These are phyloP conservation scores for Chelonoidis abingdonii DNA, from an alignment of 2,113 vertebrate species.

Conservation along the genomic window DNA sequence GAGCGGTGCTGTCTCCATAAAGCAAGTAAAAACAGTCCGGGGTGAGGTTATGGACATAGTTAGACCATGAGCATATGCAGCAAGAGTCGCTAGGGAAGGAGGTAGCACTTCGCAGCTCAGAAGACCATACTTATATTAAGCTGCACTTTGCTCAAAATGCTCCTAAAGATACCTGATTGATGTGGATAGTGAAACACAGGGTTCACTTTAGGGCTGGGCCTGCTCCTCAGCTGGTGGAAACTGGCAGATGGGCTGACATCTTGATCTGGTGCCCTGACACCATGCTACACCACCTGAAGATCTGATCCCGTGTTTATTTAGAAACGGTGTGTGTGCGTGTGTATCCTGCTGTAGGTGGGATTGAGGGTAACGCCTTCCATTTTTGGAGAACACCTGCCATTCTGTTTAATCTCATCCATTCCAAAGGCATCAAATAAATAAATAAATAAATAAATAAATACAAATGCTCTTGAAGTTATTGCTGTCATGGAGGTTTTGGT, in stretches of 20 bases:
- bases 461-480: neutral
- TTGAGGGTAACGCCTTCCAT: neutral
- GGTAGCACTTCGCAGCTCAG: neutral
- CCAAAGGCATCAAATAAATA: neutral
- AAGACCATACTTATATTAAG: neutral
- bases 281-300: neutral
- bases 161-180: neutral
- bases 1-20: neutral
- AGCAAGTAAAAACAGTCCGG: neutral
- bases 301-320: neutral
- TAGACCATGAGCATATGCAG: rapidly evolving
- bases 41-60: neutral
- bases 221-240: neutral
- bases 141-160: rapidly evolving
- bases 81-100: neutral
- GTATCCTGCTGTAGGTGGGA: neutral
- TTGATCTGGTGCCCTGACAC: neutral
- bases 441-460: neutral
- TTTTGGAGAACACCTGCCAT: constrained; percentile 12
- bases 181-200: rapidly evolving
- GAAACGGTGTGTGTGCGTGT: neutral
- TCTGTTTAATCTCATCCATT: neutral
- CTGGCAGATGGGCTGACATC: rapidly evolving
- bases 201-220: neutral
- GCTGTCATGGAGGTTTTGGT: neutral